A percentile compares a stretch with the other conserved stretches of the same genome.
phyloP scores from a whole-genome alignment of 2,888 invertebrate genomes.

The Proisotoma minuta region DNA sequence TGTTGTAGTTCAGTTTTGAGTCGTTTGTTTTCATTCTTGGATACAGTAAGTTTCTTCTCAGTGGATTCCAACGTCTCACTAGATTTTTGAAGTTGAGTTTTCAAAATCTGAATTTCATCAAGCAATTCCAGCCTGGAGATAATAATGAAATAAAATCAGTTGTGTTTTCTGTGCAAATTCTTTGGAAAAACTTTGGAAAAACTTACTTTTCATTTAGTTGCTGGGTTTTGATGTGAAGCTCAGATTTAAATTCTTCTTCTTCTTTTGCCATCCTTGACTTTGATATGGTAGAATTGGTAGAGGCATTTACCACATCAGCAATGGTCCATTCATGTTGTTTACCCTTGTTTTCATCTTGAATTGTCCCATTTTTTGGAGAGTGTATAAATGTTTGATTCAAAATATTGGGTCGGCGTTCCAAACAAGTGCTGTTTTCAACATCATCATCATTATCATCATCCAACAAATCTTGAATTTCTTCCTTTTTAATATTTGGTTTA shows the following conservation, averaged over 20 bases:
- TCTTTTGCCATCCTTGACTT: background rate
- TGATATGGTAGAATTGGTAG: background rate
- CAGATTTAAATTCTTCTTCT: slow-evolving; percentile 8
- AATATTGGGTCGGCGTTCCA: background rate
- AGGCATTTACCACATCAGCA: background rate
- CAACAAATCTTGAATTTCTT: background rate
- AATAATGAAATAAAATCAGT: background rate
- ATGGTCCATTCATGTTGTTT: background rate
- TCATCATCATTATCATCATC: background rate
- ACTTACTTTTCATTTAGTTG: slow-evolving; percentile 3
- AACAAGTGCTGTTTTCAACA: background rate
- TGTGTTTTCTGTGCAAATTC: too few species aligned
- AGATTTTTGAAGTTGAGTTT: slow-evolving; percentile 7
- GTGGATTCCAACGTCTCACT: background rate
- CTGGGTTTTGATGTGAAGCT: slow-evolving; percentile 10
- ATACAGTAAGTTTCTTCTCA: slow-evolving; percentile 1
- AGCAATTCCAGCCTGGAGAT: background rate
- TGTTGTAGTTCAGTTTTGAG: slow-evolving; percentile 4
- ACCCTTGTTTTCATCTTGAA: background rate
- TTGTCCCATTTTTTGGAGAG: background rate
- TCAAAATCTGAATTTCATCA: slow-evolving; percentile 11
- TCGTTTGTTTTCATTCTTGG: slow-evolving; percentile 1
- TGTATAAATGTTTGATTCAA: background rate
- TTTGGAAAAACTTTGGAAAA: too few species aligned
- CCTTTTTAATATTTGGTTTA: background rate